Base-by-base conservation (phyloP, 1,140 invertebrate species). In the Hycleus phaleratus region DNA sequence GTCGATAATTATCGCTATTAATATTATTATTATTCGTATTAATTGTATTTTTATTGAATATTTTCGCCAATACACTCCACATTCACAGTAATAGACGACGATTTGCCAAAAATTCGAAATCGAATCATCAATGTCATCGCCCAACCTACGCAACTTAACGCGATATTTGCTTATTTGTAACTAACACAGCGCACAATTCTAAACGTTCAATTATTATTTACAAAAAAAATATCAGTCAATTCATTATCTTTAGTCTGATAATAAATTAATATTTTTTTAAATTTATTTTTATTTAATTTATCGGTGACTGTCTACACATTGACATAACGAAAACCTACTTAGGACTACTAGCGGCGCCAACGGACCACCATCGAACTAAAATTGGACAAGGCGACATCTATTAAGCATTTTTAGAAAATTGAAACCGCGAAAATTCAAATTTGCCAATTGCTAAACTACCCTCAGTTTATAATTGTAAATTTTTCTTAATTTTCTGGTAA, bases 41-140 rank as follows among this genome's bases (percentile, higher is more conserved):
- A 39, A 10, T 7, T 6, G 56, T 46, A 26, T 59, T 59, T 60
- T 56, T 64, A 39, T 50, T 51, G 56, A 67, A 64, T 50, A 67
- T 64, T 45, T 58, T 67, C 32, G 63, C 46, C 54, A 67, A 38
- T 49, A 59, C 60, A 61, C 60, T 62, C 65, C 65, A 67, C 65
- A 67, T 67, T 62, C 63, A 65, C 61, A 39, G 32, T 32, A 32
- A 4, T 32, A 5, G 32, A 7, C 4, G 32, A 5, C 7, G 32
- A 32, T 32, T 32, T 32, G 32, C 32, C 32, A 32, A 32, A 52
- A 62, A 54, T 59, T 56, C 52, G 48, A 38, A 59, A 32, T 32
- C 32, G 32, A 32, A 39, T 61, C 39, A 49, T 48, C 62, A 67
- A 64, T 65, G 63, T 64, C 65, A 66, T 66, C 61, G 64, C 65